Evolutionary conservation across 2,888 invertebrate genomes (phyloP).

Genomic region (Phyllotreta striolata): DNA sequence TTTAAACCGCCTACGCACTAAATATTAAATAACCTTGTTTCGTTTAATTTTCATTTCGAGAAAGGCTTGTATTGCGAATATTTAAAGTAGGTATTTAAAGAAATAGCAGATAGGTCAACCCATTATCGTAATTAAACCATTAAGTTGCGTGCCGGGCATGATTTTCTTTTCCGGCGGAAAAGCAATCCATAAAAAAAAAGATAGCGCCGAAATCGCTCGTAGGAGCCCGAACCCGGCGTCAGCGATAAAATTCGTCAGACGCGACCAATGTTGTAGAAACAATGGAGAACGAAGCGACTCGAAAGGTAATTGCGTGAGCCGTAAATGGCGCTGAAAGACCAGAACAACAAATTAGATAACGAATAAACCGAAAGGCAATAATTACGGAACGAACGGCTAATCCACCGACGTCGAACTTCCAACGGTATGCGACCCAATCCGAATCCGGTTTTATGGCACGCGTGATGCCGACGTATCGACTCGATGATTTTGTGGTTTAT

Average conservation of each 20-base stretch:
- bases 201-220: constrained; percentile 7
- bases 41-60: too few relatives aligned
- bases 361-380: constrained; percentile 53
- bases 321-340: constrained; percentile 51
- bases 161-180: constrained; percentile 1
- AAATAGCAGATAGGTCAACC: too few relatives aligned
- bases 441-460: constrained; percentile 10
- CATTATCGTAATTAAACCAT: constrained; percentile 12
- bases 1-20: too few relatives aligned
- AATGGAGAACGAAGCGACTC: constrained; percentile 31
- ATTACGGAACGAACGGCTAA: constrained; percentile 40
- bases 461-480: constrained; percentile 7
- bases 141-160: constrained; percentile 4
- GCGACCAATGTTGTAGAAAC: constrained; percentile 38
- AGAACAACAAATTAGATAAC: constrained; percentile 51
- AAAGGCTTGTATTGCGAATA: too few relatives aligned
- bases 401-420: constrained; percentile 10
- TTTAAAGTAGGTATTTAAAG: not conserved
- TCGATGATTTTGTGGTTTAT: constrained; percentile 15
- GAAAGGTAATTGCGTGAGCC: constrained; percentile 45
- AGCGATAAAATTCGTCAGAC: constrained; percentile 32
- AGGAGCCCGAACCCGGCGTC: constrained; percentile 9
- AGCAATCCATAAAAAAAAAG: constrained; percentile 5
- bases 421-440: constrained; percentile 6
- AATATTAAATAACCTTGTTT: too few relatives aligned